These are phyloP conservation scores for Dipodomys ordii DNA, from an alignment of 2,113 vertebrate genomes.

Conservation along the genomic window DNA sequence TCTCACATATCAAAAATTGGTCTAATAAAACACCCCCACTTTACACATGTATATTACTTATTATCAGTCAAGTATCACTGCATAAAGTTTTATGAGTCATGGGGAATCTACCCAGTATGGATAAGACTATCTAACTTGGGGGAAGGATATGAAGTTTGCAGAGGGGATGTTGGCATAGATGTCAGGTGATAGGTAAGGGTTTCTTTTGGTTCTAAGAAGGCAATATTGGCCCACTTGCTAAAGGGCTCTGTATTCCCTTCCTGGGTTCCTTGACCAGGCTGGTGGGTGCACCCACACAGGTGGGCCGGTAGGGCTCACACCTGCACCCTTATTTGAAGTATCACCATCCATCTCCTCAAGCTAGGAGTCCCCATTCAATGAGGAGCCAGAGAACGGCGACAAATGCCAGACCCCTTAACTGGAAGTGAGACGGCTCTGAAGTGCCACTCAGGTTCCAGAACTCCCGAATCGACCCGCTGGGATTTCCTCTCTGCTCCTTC, in stretches of 20 bases:
- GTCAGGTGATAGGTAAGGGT: no score
- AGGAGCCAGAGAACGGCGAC: not conserved
- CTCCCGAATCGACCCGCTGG: no score
- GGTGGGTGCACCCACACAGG: not conserved
- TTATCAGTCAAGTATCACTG: not conserved
- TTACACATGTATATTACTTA: not conserved
- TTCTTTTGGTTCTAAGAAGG: not conserved
- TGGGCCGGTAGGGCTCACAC: not conserved
- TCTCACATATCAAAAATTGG: no score
- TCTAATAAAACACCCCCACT: not conserved
- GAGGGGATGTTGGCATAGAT: no score
- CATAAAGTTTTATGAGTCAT: not conserved
- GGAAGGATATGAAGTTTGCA: not conserved
- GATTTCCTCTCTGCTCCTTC: rapidly evolving
- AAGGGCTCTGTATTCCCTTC: not conserved
- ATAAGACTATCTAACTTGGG: not conserved
- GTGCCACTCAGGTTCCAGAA: not conserved
- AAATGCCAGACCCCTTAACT: not conserved
- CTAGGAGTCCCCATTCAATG: not conserved
- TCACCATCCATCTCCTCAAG: not conserved
- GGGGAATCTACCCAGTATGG: not conserved
- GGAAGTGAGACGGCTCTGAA: not conserved
- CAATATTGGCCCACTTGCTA: not conserved
- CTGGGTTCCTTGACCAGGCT: not conserved
- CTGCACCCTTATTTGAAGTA: not conserved